Conservation (phyloP, 2,797 vertebrate species). For the Scolopax rusticola region DNA sequence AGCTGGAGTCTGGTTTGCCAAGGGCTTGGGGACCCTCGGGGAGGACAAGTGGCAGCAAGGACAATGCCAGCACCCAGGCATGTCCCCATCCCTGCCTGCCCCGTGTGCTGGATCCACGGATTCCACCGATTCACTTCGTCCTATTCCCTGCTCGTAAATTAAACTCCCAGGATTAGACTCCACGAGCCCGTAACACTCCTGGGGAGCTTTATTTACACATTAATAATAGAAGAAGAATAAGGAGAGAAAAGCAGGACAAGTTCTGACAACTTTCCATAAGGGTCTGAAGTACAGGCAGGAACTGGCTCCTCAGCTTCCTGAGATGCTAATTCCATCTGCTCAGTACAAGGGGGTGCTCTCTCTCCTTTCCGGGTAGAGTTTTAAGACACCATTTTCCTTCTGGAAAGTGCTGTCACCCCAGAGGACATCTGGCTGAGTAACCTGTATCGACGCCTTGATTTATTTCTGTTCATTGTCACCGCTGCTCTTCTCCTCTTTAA, state of each 20-base stretch:
- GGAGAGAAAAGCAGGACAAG: slow-evolving; percentile 63
- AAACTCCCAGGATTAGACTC: slow-evolving; percentile 58
- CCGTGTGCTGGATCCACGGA: not conserved
- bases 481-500: not conserved
- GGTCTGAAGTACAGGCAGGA: slow-evolving; percentile 54
- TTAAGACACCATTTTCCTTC: slow-evolving; percentile 34
- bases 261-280: slow-evolving; percentile 62
- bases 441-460: not conserved
- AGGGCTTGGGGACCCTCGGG: not conserved
- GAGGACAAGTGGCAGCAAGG: not conserved
- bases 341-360: not conserved
- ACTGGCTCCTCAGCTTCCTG: not conserved
- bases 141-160: slow-evolving; percentile 44
- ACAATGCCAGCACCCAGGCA: not conserved
- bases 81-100: not conserved
- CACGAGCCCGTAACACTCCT: slow-evolving; percentile 44
- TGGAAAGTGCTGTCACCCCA: not conserved
- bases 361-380: slow-evolving; percentile 6
- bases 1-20: not conserved
- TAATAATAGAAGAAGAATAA: slow-evolving; percentile 53
- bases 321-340: slow-evolving; percentile 22
- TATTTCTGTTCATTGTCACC: not conserved
- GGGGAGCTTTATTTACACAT: slow-evolving; percentile 60
- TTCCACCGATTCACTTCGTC: not conserved
- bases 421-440: not conserved